A percentile compares a stretch with the other conserved stretches of the same genome.
Evolutionary conservation across 2,888 invertebrate genomes (phyloP).

Genomic region (Abscondita cerata): DNA sequence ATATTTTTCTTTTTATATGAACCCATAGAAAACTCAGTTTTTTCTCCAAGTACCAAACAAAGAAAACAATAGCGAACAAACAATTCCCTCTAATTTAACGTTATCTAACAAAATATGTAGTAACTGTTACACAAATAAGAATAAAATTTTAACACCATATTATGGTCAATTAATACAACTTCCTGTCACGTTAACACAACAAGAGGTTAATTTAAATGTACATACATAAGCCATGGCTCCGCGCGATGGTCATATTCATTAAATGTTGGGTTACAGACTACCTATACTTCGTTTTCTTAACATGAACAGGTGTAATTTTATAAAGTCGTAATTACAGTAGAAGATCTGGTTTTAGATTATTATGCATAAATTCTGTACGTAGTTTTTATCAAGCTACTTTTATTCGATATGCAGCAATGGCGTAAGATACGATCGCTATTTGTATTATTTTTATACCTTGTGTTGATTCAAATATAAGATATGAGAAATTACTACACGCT

Average conservation of each 20-base stretch:
- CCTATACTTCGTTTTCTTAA: too few relatives aligned
- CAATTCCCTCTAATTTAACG: too few relatives aligned
- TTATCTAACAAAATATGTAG: too few relatives aligned
- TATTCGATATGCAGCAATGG: conserved; percentile 32
- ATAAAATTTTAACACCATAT: conserved; percentile 17
- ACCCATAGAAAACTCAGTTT: too few relatives aligned
- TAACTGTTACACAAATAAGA: neutral
- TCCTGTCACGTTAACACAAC: conserved; percentile 28
- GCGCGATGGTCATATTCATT: too few relatives aligned
- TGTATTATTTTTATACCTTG: conserved; percentile 14
- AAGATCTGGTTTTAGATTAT: conserved; percentile 6
- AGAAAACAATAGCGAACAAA: neutral
- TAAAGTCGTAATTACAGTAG: conserved; percentile 5
- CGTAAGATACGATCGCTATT: conserved; percentile 31
- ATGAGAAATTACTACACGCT: too few relatives aligned
- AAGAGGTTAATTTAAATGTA: conserved; percentile 26
- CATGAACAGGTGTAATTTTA: neutral
- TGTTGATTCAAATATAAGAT: too few relatives aligned
- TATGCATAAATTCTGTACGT: conserved; percentile 1
- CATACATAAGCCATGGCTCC: neutral
- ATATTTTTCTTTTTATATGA: too few relatives aligned
- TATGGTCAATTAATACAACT: conserved; percentile 29
- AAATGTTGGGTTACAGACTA: too few relatives aligned
- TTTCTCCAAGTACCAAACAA: too few relatives aligned
- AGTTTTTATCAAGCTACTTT: conserved; percentile 24